phyloP scores from a whole-genome alignment of 1,140 invertebrate species.

The Trichogramma pretiosum region DNA sequence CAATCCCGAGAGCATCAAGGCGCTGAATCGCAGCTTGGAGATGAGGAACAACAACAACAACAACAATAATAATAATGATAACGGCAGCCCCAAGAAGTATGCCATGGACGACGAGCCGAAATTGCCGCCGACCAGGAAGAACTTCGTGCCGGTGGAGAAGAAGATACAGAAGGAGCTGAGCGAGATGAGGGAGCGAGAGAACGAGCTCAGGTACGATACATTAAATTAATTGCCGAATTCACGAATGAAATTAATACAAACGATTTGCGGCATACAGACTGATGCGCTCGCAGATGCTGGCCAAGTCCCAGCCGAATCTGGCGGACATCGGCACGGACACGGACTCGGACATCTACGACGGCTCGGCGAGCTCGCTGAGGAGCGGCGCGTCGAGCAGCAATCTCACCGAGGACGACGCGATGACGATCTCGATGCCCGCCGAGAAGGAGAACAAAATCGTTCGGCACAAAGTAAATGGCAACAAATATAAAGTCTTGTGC shows the following conservation, averaged over 20 bases:
- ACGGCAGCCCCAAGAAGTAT: too few relatives aligned
- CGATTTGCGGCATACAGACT: conserved; percentile 28
- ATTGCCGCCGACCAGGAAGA: conserved; percentile 50
- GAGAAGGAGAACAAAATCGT: conserved; percentile 31
- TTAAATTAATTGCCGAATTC: too few relatives aligned
- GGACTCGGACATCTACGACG: conserved; percentile 35
- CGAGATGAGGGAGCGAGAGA: conserved; percentile 64
- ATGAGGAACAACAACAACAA: conserved; percentile 13
- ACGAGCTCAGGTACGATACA: conserved; percentile 55
- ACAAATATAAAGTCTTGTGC: conserved; percentile 21
- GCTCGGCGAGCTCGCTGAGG: conserved; percentile 29
- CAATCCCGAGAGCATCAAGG: conserved; percentile 32
- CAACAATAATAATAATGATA: conserved; percentile 7
- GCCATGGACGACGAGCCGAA: conserved; percentile 32
- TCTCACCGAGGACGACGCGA: conserved; percentile 33
- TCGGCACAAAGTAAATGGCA: conserved; percentile 33
- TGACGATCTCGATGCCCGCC: too few relatives aligned
- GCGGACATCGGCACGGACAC: conserved; percentile 37
- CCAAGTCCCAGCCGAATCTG: conserved; percentile 45
- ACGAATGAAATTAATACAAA: too few relatives aligned
- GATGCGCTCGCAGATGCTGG: conserved; percentile 40
- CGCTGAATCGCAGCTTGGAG: conserved; percentile 27
- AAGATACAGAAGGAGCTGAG: conserved; percentile 70
- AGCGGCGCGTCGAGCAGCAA: conserved; percentile 34
- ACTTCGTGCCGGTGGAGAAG: conserved; percentile 62